phyloP scores from a whole-genome alignment of 2,888 invertebrate species.

The Capitulum mitella region DNA sequence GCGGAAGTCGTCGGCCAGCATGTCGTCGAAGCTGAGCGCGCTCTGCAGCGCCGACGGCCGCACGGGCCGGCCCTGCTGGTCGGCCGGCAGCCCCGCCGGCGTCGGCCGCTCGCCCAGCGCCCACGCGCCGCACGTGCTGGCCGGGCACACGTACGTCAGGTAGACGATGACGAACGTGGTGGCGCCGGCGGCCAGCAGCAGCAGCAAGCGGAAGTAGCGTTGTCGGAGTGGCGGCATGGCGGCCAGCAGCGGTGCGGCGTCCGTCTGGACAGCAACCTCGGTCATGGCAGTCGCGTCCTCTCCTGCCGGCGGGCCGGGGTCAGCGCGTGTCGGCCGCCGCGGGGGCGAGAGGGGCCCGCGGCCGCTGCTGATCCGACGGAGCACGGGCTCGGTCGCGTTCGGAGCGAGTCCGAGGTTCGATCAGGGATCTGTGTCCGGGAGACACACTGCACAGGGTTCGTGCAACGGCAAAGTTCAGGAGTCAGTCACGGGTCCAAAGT shows the following conservation, averaged over 20 bases:
- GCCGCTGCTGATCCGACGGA: too few relatives aligned
- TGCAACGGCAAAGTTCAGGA: too few relatives aligned
- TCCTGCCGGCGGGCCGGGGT: background rate
- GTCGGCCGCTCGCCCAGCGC: too few relatives aligned
- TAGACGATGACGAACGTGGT: constrained; percentile 4
- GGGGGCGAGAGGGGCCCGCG: too few relatives aligned
- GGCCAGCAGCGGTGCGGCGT: background rate
- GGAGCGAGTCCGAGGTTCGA: too few relatives aligned
- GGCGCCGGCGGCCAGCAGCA: background rate
- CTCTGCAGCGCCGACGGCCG: background rate
- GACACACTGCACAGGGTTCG: too few relatives aligned
- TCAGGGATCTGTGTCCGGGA: too few relatives aligned
- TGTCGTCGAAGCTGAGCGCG: constrained; percentile 31
- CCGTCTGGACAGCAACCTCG: background rate
- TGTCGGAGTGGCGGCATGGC: background rate
- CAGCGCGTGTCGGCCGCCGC: background rate
- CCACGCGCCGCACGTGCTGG: background rate
- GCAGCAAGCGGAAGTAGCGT: background rate
- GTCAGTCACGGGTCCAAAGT: too few relatives aligned
- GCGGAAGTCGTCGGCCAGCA: constrained; percentile 51
- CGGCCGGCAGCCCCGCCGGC: background rate
- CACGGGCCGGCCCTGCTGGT: constrained; percentile 10
- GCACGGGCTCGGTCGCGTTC: too few relatives aligned
- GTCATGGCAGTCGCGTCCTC: background rate
- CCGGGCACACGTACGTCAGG: constrained; percentile 4